Percentiles rank a stretch among this genome's conserved stretches.
These are phyloP conservation scores for Tor tambroides DNA, from an alignment of 2,113 vertebrate species.

Conservation along the genomic window DNA sequence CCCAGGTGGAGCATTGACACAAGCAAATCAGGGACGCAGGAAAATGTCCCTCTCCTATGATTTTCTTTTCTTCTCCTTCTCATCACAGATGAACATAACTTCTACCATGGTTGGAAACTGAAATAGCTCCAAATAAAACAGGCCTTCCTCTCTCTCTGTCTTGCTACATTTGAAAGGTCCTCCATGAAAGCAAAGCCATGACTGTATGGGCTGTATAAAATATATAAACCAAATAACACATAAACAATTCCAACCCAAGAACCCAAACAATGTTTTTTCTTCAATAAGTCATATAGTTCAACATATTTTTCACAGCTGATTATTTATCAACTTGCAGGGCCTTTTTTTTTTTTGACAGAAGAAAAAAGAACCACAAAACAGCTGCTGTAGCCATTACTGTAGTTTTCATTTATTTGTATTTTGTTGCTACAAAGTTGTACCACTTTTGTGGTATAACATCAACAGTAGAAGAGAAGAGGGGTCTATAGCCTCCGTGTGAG, in stretches of 20 bases:
- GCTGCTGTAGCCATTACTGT: neutral
- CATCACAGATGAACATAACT: conserved; percentile 31
- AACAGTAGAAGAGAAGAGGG: neutral
- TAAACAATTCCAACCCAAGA: neutral
- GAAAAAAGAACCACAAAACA: neutral
- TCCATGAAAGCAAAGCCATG: neutral
- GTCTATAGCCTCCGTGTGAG: neutral
- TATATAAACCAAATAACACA: conserved; percentile 10
- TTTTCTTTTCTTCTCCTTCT: neutral
- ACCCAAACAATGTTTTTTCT: neutral
- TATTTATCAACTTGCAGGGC: conserved; percentile 1
- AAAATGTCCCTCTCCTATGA: neutral
- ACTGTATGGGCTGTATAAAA: neutral
- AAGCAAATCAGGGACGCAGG: neutral
- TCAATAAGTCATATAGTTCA: neutral
- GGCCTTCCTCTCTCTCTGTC: conserved; percentile 12
- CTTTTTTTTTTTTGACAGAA: neutral
- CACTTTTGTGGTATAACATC: neutral
- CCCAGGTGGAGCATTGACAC: conserved; percentile 11
- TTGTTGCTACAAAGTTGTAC: neutral
- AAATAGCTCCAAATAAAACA: conserved; percentile 33
- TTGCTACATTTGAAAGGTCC: conserved; percentile 22
- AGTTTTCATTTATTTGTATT: neutral
- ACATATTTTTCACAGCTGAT: conserved; percentile 10
- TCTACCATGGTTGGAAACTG: conserved; percentile 26